Conservation (phyloP, 2,113 vertebrate species). For the Jaculus jaculus region DNA sequence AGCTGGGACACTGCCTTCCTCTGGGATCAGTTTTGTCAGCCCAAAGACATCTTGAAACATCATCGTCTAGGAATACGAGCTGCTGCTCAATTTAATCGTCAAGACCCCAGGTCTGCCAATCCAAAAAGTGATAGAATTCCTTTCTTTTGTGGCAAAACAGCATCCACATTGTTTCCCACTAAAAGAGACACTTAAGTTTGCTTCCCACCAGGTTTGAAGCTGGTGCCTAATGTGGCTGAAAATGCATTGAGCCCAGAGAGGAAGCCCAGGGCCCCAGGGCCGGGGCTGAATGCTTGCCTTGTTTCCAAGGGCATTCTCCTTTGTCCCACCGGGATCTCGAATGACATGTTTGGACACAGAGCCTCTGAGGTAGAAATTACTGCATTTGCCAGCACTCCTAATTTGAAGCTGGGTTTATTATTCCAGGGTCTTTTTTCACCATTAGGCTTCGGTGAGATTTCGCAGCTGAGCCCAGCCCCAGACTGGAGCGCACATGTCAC, state of each 20-base stretch:
- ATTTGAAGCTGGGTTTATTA: slow-evolving; percentile 66
- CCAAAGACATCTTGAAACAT: slow-evolving; percentile 35
- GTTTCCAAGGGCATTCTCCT: slow-evolving; percentile 55
- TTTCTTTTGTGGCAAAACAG: slow-evolving; percentile 68
- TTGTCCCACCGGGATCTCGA: slow-evolving; percentile 70
- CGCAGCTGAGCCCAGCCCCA: not conserved
- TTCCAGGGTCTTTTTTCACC: slow-evolving; percentile 52
- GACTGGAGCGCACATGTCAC: slow-evolving; percentile 16
- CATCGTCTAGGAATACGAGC: not conserved
- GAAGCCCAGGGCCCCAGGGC: slow-evolving; percentile 61
- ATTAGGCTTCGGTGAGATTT: slow-evolving; percentile 41
- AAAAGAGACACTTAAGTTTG: slow-evolving; percentile 75
- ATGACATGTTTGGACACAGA: slow-evolving; percentile 80
- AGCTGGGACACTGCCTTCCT: not conserved
- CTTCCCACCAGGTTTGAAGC: slow-evolving; percentile 71
- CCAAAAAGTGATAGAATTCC: slow-evolving; percentile 24
- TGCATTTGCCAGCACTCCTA: slow-evolving; percentile 58
- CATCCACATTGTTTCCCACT: slow-evolving; percentile 62
- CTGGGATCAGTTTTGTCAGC: not conserved
- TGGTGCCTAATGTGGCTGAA: slow-evolving; percentile 75
- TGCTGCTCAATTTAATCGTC: not conserved
- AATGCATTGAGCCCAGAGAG: slow-evolving; percentile 66
- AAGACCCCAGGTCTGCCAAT: slow-evolving; percentile 22
- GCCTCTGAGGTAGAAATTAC: slow-evolving; percentile 76
- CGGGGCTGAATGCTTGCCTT: slow-evolving; percentile 47